These are phyloP conservation scores for Microcebus griseorufus DNA, from an alignment of 2,113 vertebrate genomes.

Conservation along the genomic window DNA sequence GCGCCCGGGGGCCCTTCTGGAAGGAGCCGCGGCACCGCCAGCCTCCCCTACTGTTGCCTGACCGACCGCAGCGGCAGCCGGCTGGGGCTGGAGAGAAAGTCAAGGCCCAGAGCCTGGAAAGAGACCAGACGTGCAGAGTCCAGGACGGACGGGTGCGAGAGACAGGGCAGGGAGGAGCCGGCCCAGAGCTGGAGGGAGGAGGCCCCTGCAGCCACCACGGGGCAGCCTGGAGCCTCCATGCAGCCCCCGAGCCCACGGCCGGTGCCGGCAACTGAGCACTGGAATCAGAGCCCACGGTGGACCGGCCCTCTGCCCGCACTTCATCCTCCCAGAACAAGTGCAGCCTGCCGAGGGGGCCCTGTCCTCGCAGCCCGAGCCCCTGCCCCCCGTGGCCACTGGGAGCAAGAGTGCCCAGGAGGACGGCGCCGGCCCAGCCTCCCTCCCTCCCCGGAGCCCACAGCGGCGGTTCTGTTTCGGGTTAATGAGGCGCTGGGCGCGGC, in stretches of 20 bases:
- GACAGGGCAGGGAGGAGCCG: neutral
- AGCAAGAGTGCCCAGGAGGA: neutral
- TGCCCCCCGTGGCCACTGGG: no score
- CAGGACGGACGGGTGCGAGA: neutral
- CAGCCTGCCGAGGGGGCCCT: fast-evolving
- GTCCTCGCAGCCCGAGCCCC: fast-evolving
- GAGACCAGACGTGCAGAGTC: neutral
- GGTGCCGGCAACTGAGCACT: fast-evolving
- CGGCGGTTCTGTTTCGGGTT: neutral
- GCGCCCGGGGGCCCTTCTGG: neutral
- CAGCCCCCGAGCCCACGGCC: no score
- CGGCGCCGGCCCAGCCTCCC: neutral
- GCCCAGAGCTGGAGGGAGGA: neutral
- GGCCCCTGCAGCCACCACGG: fast-evolving
- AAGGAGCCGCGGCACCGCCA: neutral
- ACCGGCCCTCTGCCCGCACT: no score
- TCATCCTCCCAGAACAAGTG: neutral
- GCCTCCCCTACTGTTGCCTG: no score
- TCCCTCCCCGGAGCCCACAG: no score
- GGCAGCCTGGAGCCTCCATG: neutral
- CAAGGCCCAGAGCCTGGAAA: neutral
- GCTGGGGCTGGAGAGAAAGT: neutral
- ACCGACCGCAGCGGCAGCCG: no score
- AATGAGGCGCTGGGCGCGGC: neutral
- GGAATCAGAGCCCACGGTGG: fast-evolving